Percentiles rank a stretch among this genome's conserved stretches.
phyloP scores from a whole-genome alignment of 1,140 invertebrate genomes.

The Papilio machaon region DNA sequence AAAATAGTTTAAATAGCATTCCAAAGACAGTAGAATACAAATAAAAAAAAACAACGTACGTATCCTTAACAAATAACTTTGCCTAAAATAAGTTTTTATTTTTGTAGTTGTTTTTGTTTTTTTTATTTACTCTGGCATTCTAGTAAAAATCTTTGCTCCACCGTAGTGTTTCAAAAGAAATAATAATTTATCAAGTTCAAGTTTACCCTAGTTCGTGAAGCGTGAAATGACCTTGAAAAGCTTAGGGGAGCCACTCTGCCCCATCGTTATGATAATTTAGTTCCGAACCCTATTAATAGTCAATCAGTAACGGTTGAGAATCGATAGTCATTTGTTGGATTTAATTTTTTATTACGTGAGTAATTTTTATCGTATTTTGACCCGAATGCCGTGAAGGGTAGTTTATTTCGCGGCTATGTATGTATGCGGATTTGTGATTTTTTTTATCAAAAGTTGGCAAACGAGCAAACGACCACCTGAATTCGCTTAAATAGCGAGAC shows the following conservation, averaged over 20 bases:
- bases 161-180: background rate
- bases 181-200: background rate
- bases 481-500: too few species aligned
- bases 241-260: slow-evolving; percentile 2
- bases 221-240: background rate
- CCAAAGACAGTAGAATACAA: background rate
- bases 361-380: too few species aligned
- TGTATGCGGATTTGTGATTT: too few species aligned
- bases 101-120: background rate
- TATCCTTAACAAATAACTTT: background rate
- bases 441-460: too few species aligned
- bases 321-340: background rate
- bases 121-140: too few species aligned
- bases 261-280: background rate
- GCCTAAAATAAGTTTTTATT: background rate
- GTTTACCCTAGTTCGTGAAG: background rate
- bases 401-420: too few species aligned
- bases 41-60: background rate
- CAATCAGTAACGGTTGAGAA: background rate
- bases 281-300: background rate
- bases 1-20: background rate
- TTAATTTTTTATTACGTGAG: too few species aligned
- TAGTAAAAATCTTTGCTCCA: background rate
- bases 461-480: too few species aligned
- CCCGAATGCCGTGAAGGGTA: too few species aligned